Conservation (phyloP, 1,140 invertebrate species). For the Trinorchestia longiramus region DNA sequence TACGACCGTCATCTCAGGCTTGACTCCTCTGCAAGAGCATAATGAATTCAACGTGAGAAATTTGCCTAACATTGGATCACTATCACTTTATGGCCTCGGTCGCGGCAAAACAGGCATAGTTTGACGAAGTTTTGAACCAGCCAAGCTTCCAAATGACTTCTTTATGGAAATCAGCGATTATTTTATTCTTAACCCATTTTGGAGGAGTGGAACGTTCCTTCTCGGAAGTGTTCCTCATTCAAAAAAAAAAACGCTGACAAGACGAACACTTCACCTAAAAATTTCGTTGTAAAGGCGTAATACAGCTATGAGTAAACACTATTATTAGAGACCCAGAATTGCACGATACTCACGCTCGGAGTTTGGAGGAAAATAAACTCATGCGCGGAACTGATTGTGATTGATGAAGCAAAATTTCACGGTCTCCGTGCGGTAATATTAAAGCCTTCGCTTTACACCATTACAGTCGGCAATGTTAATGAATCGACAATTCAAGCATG, state of each 20-base stretch:
- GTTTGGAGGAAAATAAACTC: background rate
- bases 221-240: background rate
- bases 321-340: background rate
- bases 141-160: slow-evolving; percentile 4
- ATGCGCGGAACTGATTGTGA: background rate
- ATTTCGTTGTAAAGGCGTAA: background rate
- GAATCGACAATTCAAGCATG: background rate
- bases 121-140: background rate
- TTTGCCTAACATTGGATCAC: slow-evolving; percentile 39
- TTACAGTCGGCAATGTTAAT: background rate
- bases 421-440: background rate
- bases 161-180: background rate
- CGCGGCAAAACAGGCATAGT: background rate
- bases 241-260: background rate
- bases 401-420: slow-evolving; percentile 31
- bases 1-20: slow-evolving; percentile 37
- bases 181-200: background rate
- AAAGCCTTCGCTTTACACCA: background rate
- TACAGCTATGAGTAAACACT: background rate
- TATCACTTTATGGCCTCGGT: background rate
- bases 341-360: background rate
- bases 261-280: background rate
- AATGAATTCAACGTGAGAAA: slow-evolving; percentile 47
- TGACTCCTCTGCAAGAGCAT: slow-evolving; percentile 13
- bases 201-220: background rate